Evolutionary conservation across 2,113 vertebrate genomes (phyloP).

Genomic region (Cynoglossus semilaevis): DNA sequence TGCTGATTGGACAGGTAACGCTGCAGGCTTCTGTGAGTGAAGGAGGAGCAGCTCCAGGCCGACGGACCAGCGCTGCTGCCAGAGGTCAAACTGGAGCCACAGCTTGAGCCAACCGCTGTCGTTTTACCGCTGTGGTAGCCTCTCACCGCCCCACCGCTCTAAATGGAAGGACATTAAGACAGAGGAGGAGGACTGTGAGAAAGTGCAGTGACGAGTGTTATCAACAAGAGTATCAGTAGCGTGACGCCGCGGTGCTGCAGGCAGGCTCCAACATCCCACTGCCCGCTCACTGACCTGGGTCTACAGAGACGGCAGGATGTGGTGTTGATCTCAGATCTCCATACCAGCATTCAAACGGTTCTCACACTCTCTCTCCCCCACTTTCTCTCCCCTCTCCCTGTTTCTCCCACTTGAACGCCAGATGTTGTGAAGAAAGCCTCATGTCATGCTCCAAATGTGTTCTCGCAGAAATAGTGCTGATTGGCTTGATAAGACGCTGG

Average conservation of each 20-base stretch:
- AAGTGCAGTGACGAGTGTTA: constrained; percentile 32
- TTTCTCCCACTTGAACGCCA: constrained; percentile 32
- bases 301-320: constrained; percentile 27
- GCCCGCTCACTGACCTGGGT: constrained; percentile 53
- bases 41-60: constrained; percentile 73
- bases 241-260: constrained; percentile 7
- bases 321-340: constrained; percentile 39
- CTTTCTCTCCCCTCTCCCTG: constrained; percentile 32
- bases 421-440: constrained; percentile 59
- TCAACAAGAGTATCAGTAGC: constrained; percentile 23
- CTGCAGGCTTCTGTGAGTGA: constrained; percentile 78
- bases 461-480: constrained; percentile 63
- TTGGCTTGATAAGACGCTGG: constrained; percentile 69
- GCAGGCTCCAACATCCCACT: constrained; percentile 44
- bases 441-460: constrained; percentile 61
- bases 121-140: constrained; percentile 83
- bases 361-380: constrained; percentile 52
- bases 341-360: constrained; percentile 50
- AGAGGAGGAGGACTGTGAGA: constrained; percentile 17
- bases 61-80: constrained; percentile 66
- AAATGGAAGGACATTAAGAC: constrained; percentile 30
- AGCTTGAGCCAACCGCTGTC: constrained; percentile 78
- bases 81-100: constrained; percentile 80
- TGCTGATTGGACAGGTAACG: constrained; percentile 74
- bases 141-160: constrained; percentile 83